phyloP scores from a whole-genome alignment of 1,140 invertebrate genomes.

The Euura lappo region DNA sequence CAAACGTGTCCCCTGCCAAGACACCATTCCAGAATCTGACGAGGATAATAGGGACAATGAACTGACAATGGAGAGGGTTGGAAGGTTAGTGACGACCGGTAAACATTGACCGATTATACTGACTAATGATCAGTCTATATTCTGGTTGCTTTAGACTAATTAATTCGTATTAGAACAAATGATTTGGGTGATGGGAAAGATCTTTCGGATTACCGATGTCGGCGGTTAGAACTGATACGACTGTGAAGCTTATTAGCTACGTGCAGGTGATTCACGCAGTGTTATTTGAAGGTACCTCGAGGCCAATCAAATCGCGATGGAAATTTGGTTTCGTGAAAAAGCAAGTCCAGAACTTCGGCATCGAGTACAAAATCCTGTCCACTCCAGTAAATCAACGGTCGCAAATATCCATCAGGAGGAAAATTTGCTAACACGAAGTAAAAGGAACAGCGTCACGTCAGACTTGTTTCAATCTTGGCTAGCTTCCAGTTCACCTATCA shows the following conservation, averaged over 20 bases:
- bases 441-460: conserved; percentile 80
- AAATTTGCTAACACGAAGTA: conserved; percentile 37
- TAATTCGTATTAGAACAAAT: too few relatives aligned
- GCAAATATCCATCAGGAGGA: conserved; percentile 60
- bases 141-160: too few relatives aligned
- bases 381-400: conserved; percentile 37
- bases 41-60: conserved; percentile 46
- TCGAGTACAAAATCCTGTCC: conserved; percentile 49
- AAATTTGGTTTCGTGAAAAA: conserved; percentile 76
- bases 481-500: conserved; percentile 71
- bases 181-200: too few relatives aligned
- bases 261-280: too few relatives aligned
- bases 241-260: too few relatives aligned
- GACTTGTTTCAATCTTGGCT: conserved; percentile 86
- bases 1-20: conserved; percentile 45
- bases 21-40: conserved; percentile 47
- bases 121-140: too few relatives aligned
- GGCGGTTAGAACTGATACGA: too few relatives aligned
- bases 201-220: too few relatives aligned
- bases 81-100: conserved; percentile 37
- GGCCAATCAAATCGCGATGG: conserved; percentile 65
- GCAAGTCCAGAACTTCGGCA: conserved; percentile 69
- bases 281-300: conserved; percentile 57
- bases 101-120: too few relatives aligned
- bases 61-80: conserved; percentile 51